Percentiles rank a stretch among this genome's conserved stretches.
Evolutionary conservation across 2,888 invertebrate genomes (phyloP).

Genomic region (Stenurella melanura): DNA sequence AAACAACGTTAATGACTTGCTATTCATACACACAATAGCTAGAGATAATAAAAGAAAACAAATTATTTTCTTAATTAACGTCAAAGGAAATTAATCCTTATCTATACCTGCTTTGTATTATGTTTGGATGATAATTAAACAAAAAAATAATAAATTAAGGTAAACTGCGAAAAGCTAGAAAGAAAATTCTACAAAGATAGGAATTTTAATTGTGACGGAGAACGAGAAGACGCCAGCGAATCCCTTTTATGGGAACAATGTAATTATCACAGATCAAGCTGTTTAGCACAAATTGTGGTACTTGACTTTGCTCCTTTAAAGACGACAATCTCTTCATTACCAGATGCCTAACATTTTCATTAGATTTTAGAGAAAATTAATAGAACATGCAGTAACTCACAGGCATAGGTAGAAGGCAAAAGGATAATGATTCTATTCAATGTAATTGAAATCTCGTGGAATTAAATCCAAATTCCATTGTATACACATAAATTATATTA

Average conservation of each 20-base stretch:
- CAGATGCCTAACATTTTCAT: slow-evolving; percentile 40
- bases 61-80: slow-evolving; percentile 15
- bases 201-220: slow-evolving; percentile 53
- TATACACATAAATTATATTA: neutral
- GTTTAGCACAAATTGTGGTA: slow-evolving; percentile 57
- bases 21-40: neutral
- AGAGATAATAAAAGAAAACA: neutral
- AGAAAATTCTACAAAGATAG: slow-evolving; percentile 41
- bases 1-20: neutral
- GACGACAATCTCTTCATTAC: slow-evolving; percentile 43
- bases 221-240: slow-evolving; percentile 46
- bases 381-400: slow-evolving; percentile 25
- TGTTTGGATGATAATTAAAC: slow-evolving; percentile 3
- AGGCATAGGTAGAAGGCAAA: neutral
- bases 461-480: slow-evolving; percentile 6
- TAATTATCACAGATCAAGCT: slow-evolving; percentile 60
- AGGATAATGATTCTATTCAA: slow-evolving; percentile 3
- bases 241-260: slow-evolving; percentile 53
- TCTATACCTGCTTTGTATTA: slow-evolving; percentile 11
- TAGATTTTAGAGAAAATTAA: slow-evolving; percentile 21
- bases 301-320: slow-evolving; percentile 46
- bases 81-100: slow-evolving; percentile 5
- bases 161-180: slow-evolving; percentile 19
- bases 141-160: slow-evolving; percentile 22
- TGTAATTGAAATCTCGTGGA: slow-evolving; percentile 12